Conservation (phyloP, 2,888 invertebrate genomes). For the Cylindroiulus punctatus region DNA sequence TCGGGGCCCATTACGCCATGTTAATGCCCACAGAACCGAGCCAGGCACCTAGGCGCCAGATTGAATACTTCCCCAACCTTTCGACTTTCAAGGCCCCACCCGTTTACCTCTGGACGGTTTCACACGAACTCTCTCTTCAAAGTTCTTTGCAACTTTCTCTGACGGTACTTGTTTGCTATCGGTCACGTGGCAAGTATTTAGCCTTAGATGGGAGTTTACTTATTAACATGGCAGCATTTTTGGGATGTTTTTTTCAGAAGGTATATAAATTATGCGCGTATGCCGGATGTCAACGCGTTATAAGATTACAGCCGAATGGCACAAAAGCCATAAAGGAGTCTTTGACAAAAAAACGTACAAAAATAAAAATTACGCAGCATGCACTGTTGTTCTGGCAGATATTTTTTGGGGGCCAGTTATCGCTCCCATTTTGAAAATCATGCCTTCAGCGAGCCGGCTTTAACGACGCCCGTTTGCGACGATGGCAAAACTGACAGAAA, state of each 20-base stretch:
- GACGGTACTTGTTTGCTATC: too few species aligned
- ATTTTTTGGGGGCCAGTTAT: not conserved
- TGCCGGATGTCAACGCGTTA: slow-evolving; percentile 23
- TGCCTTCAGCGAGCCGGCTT: not conserved
- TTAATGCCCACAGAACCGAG: too few species aligned
- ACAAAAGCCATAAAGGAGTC: not conserved
- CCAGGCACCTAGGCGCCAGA: too few species aligned
- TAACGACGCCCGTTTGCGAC: not conserved
- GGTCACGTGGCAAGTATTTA: too few species aligned
- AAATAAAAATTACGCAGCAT: not conserved
- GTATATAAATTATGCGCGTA: slow-evolving; percentile 9
- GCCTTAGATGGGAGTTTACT: too few species aligned
- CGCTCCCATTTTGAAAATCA: not conserved
- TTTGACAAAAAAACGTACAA: not conserved
- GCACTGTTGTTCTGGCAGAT: not conserved
- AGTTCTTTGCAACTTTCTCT: too few species aligned
- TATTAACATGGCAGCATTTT: too few species aligned
- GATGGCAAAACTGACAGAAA: not conserved
- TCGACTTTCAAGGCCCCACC: too few species aligned
- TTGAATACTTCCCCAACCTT: too few species aligned
- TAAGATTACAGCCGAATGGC: slow-evolving; percentile 2
- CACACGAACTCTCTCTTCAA: too few species aligned
- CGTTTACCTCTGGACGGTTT: too few species aligned
- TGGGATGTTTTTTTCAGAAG: not conserved
- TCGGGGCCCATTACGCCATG: not conserved